Conservation (phyloP, 2,888 invertebrate species). For the Dermolepida albohirtum region DNA sequence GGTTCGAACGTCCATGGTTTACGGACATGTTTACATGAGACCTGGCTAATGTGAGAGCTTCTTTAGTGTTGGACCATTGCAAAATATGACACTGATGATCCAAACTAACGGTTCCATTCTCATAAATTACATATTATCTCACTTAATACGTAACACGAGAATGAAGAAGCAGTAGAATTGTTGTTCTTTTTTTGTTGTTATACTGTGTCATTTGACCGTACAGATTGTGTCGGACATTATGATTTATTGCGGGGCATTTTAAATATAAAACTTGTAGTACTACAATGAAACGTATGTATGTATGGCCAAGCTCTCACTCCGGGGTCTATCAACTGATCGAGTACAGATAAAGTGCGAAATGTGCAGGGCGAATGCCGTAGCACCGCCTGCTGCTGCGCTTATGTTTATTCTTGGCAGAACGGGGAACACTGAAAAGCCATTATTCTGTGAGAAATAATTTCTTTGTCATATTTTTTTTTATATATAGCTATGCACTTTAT, state of each 20-base stretch:
- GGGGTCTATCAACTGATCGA: conserved; percentile 16
- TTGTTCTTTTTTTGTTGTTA: conserved; percentile 12
- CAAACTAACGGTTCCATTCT: conserved; percentile 7
- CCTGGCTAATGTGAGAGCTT: neutral
- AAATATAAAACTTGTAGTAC: conserved; percentile 3
- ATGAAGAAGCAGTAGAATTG: neutral
- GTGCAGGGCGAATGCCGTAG: conserved; percentile 9
- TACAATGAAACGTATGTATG: conserved; percentile 1
- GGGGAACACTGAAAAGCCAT: conserved; percentile 21
- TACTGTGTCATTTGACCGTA: conserved; percentile 11
- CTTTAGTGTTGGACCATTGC: neutral
- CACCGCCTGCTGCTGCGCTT: conserved; percentile 12
- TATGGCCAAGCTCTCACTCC: neutral
- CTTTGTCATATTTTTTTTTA: conserved; percentile 2
- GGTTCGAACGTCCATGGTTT: conserved; percentile 15
- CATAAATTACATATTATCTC: conserved; percentile 32
- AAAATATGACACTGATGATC: neutral
- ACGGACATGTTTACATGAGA: conserved; percentile 25
- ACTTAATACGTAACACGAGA: conserved; percentile 28
- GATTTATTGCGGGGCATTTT: conserved; percentile 18
- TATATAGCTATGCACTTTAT: neutral
- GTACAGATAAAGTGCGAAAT: conserved; percentile 17
- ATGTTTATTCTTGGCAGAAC: conserved; percentile 1
- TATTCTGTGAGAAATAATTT: conserved; percentile 9
- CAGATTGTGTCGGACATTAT: conserved; percentile 21